Percentiles rank a stretch among this genome's conserved stretches.
Conservation (phyloP, 2,797 vertebrate genomes). For the Harpagifer antarcticus region DNA sequence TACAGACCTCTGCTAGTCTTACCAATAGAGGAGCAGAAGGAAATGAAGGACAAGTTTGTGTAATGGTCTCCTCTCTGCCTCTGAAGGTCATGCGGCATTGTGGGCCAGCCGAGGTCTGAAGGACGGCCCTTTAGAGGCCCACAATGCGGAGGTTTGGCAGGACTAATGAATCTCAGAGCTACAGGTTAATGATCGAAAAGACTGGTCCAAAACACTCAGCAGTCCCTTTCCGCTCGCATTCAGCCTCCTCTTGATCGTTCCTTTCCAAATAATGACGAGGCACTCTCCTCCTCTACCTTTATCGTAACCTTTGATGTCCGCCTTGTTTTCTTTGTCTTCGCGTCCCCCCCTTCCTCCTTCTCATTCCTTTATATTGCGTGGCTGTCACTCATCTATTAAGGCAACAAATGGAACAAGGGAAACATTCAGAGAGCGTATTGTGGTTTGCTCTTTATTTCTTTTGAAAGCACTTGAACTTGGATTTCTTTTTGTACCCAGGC, state of each 20-base stretch:
- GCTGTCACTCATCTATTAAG: conserved; percentile 79
- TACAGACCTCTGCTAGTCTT: conserved; percentile 75
- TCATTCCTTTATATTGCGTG: conserved; percentile 70
- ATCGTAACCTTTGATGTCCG: conserved; percentile 74
- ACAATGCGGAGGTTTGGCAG: conserved; percentile 91
- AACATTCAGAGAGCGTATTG: conserved; percentile 69
- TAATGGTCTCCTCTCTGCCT: conserved; percentile 74
- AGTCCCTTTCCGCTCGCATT: conserved; percentile 68
- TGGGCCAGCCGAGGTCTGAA: conserved; percentile 86
- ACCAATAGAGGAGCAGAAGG: conserved; percentile 65
- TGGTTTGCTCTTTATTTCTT: conserved; percentile 74
- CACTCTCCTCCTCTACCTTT: conserved; percentile 69
- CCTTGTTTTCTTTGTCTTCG: conserved; percentile 73
- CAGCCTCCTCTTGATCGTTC: conserved; percentile 70
- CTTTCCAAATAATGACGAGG: conserved; percentile 72
- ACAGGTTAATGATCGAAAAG: conserved; percentile 94
- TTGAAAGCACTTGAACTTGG: conserved; percentile 78
- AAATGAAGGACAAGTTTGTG: conserved; percentile 84
- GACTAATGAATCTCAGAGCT: conserved; percentile 90
- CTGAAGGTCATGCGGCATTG: conserved; percentile 86
- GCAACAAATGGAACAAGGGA: conserved; percentile 73
- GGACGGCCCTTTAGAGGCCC: conserved; percentile 84
- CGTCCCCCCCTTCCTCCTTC: conserved; percentile 58
- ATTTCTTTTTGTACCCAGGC: conserved; percentile 60
- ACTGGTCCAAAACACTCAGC: conserved; percentile 78